Base-by-base conservation (phyloP, 2,888 invertebrate species). In the Diarsia dahlii region DNA sequence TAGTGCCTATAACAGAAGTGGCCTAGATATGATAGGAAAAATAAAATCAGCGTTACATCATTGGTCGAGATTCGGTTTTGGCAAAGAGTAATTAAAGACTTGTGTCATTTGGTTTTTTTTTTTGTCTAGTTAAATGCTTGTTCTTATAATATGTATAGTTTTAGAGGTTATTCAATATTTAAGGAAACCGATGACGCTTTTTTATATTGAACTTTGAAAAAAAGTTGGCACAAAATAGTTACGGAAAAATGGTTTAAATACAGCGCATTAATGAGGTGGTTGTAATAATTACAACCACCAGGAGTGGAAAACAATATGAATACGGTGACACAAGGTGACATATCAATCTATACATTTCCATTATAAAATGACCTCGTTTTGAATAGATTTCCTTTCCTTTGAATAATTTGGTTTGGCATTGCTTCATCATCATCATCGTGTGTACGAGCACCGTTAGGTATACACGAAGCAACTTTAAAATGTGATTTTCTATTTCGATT, bases 41-140 rank as follows among this genome's bases (percentile, higher is more conserved):
- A 78, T 54, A 60, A 52, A 39, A 34, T 45, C 63, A 28, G 23
- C 12, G 13, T 81, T 81, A 81, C 82, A n/a, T 72, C 65, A 83
- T 45, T 50, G 18, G 18, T 9, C 8, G n/a, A 28, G 8, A 15
- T n/a, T 45, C 9, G 12, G 48, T 79, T 63, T 48, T 6, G 58
- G n/a, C 28, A 45, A 56, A 50, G 18, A 75, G 39, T 15, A 48
- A 28, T 28, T 28, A 28, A 10, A 34, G 18, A 23, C 8, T 70
- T 66, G 13, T 6, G 12, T 68, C n/a, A n/a, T n/a, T n/a, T n/a
- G n/a, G n/a, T n/a, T 28, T 28, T 28, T 28, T 46, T 46, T 46
- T 9, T 10, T 39, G 39, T 39, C 5, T 39, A 34, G 56, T 56
- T 56, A 13, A 23, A 5, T 23, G 23, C 2, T 13, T 13, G 23